phyloP scores from a whole-genome alignment of 2,797 vertebrate species.

The Rhodeus uyekii region DNA sequence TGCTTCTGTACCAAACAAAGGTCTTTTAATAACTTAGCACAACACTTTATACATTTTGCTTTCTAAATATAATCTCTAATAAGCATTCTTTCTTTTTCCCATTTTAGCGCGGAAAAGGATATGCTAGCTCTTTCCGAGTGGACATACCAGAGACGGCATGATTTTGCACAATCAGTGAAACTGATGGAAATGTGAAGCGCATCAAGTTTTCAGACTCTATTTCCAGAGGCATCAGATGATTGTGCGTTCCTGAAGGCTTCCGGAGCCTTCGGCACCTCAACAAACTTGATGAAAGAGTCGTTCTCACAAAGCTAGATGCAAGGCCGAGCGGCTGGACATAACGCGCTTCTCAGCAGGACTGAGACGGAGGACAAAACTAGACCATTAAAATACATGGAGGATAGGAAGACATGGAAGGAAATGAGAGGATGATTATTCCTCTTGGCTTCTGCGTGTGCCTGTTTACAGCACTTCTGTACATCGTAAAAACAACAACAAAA shows the following conservation, averaged over 20 bases:
- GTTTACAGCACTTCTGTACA: slow-evolving; percentile 96
- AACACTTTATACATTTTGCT: not conserved
- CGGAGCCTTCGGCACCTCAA: slow-evolving; percentile 66
- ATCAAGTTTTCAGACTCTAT: slow-evolving; percentile 87
- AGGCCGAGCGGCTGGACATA: slow-evolving; percentile 74
- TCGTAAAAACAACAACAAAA: slow-evolving; percentile 69
- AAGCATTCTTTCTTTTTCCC: slow-evolving; percentile 21
- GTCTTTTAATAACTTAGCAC: not conserved
- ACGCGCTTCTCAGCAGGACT: slow-evolving; percentile 94
- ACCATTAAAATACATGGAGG: slow-evolving; percentile 79
- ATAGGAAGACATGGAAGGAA: slow-evolving; percentile 30
- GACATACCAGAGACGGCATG: slow-evolving; percentile 95
- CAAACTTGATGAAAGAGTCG: slow-evolving; percentile 33
- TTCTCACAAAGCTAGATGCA: slow-evolving; percentile 66
- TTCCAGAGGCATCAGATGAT: slow-evolving; percentile 76
- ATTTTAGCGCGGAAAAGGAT: slow-evolving; percentile 93
- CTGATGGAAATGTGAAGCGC: slow-evolving; percentile 80
- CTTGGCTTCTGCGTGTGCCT: slow-evolving; percentile 92
- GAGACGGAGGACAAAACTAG: slow-evolving; percentile 78
- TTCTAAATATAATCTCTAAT: slow-evolving; percentile 25
- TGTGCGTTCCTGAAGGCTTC: slow-evolving; percentile 58
- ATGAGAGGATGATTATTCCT: slow-evolving; percentile 63
- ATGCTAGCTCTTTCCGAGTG: slow-evolving; percentile 95
- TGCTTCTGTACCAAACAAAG: not conserved
- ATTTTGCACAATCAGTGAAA: slow-evolving; percentile 66